These are phyloP conservation scores for Zootoca vivipara DNA, from an alignment of 2,113 vertebrate genomes.

Conservation along the genomic window DNA sequence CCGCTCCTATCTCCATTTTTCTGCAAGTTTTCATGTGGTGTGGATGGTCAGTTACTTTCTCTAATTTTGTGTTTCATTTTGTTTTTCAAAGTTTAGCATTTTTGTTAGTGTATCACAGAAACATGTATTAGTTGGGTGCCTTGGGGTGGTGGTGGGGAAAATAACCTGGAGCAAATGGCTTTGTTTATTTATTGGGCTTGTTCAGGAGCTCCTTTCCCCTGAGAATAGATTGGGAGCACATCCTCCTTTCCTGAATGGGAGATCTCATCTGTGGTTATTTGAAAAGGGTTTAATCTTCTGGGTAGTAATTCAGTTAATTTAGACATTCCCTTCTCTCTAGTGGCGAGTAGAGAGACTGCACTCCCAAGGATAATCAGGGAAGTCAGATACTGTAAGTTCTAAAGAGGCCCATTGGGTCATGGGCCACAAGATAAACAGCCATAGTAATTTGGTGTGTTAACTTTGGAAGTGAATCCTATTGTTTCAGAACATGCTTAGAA, in stretches of 20 bases:
- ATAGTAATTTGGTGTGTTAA: background rate
- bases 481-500: background rate
- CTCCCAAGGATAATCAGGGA: background rate
- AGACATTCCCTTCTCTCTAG: background rate
- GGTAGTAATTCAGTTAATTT: background rate
- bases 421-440: too few relatives aligned
- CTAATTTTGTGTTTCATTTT: slow-evolving; percentile 73
- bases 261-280: background rate
- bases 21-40: slow-evolving; percentile 94
- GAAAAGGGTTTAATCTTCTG: background rate
- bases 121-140: slow-evolving; percentile 37
- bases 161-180: slow-evolving; percentile 51
- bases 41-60: slow-evolving; percentile 92
- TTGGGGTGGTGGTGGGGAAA: slow-evolving; percentile 11
- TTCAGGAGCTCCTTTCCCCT: background rate
- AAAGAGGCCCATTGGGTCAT: background rate
- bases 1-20: slow-evolving; percentile 86
- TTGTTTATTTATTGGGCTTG: slow-evolving; percentile 19
- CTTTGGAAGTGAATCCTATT: background rate
- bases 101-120: slow-evolving; percentile 54
- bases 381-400: too few relatives aligned
- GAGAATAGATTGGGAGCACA: background rate
- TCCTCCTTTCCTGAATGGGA: background rate
- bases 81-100: slow-evolving; percentile 53
- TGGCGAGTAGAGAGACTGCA: too few relatives aligned